Conservation (phyloP, 2,113 vertebrate genomes). For the Cardinalis cardinalis region DNA sequence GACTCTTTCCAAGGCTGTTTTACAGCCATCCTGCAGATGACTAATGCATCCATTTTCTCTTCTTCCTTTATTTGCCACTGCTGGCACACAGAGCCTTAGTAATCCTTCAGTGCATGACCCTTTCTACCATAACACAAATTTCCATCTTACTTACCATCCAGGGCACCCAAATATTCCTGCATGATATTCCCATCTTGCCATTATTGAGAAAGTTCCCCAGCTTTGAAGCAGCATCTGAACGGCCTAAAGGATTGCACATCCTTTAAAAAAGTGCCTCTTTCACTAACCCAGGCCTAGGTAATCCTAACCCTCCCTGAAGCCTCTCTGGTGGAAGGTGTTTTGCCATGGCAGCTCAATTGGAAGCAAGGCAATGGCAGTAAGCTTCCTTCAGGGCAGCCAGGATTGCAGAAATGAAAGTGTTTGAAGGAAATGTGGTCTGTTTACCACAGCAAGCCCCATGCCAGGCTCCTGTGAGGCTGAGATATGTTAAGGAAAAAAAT, state of each 20-base stretch:
- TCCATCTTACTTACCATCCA: background rate
- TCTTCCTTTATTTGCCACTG: background rate
- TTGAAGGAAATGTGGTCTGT: background rate
- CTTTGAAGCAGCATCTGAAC: background rate
- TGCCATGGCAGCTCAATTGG: background rate
- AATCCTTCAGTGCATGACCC: background rate
- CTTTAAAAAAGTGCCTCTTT: background rate
- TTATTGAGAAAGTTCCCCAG: background rate
- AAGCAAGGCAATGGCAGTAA: background rate
- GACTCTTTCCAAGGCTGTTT: background rate
- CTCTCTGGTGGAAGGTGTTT: background rate
- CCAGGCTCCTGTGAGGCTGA: background rate
- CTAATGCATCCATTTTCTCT: background rate
- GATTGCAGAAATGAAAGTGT: background rate
- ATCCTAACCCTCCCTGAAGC: background rate
- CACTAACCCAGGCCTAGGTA: background rate
- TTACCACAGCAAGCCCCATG: background rate
- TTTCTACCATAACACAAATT: background rate
- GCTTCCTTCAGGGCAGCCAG: background rate
- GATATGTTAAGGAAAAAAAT: constrained; percentile 4
- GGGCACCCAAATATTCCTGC: background rate
- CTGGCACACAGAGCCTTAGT: background rate
- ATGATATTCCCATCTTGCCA: background rate
- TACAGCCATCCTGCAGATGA: background rate
- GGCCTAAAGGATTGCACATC: background rate